Percentiles rank a stretch among this genome's conserved stretches.
These are phyloP conservation scores for Drosophila cracens DNA, from an alignment of 2,888 invertebrate species.

Conservation along the genomic window DNA sequence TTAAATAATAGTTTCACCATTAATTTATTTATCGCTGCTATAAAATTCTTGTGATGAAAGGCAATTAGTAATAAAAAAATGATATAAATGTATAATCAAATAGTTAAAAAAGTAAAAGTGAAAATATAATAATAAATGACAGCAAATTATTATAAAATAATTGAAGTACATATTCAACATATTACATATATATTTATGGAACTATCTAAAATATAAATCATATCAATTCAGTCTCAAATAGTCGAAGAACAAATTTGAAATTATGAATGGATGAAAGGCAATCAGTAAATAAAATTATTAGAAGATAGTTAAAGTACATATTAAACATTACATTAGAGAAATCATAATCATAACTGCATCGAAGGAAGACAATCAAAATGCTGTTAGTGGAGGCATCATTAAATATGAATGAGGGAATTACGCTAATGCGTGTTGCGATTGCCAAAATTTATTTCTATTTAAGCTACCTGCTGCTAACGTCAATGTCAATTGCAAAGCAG, in stretches of 20 bases:
- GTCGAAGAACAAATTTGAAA: background rate
- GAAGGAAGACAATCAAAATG: conserved; percentile 23
- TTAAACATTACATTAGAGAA: background rate
- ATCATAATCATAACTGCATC: background rate
- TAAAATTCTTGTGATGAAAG: too few species aligned
- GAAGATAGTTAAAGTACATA: background rate
- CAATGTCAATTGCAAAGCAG: conserved; percentile 45
- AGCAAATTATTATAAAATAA: background rate
- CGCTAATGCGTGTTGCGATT: conserved; percentile 31
- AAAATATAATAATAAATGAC: background rate
- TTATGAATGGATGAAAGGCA: background rate
- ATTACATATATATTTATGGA: too few species aligned
- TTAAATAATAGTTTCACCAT: too few species aligned
- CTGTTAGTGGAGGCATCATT: conserved; percentile 33
- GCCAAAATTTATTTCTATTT: conserved; percentile 59
- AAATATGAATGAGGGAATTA: conserved; percentile 50
- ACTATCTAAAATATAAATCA: background rate
- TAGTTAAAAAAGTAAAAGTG: background rate
- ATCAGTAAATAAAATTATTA: background rate
- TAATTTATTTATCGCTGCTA: background rate
- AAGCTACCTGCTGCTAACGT: conserved; percentile 62
- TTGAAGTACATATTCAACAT: background rate
- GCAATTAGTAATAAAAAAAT: too few species aligned
- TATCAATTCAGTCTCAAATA: background rate
- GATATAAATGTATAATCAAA: background rate